phyloP scores from a whole-genome alignment of 92 coral and sea anemone genomes.

The Actinostola sp. region DNA sequence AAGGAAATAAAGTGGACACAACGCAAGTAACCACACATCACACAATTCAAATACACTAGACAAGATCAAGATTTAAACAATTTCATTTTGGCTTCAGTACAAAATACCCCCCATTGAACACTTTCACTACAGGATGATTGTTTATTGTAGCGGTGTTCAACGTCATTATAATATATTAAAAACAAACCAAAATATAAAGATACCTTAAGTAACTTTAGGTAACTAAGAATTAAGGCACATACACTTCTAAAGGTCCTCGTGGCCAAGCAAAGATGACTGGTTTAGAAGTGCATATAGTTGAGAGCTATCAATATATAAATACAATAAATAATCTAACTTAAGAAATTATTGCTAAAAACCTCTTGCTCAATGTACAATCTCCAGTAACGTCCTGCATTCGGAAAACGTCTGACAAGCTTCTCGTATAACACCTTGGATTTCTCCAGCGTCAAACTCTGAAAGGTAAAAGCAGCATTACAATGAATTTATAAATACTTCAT shows the following conservation, averaged over 20 bases:
- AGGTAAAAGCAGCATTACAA: not conserved
- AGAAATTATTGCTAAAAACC: constrained; percentile 92
- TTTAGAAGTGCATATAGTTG: not conserved
- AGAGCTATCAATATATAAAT: constrained; percentile 9
- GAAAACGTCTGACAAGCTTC: constrained; percentile 91
- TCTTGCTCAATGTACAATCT: constrained; percentile 99
- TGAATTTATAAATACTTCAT: no score
- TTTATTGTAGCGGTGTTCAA: constrained; percentile 15
- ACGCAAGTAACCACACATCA: constrained; percentile 73
- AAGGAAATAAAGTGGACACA: constrained; percentile 8
- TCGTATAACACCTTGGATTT: constrained; percentile 84
- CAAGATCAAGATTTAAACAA: not conserved
- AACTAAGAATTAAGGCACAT: not conserved
- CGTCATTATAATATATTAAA: constrained; percentile 1
- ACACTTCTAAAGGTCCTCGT: not conserved
- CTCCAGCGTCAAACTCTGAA: constrained; percentile 78
- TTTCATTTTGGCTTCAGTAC: constrained; percentile 4
- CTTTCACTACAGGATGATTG: not conserved
- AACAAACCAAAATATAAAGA: not conserved
- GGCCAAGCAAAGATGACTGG: not conserved
- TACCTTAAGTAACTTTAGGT: not conserved
- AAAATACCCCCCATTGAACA: constrained; percentile 13
- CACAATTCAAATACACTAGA: constrained; percentile 59
- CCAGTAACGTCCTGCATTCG: constrained; percentile 98
- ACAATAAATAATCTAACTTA: constrained; percentile 30